phyloP scores from a whole-genome alignment of 2,113 vertebrate species.

The Tetraodon nigroviridis region DNA sequence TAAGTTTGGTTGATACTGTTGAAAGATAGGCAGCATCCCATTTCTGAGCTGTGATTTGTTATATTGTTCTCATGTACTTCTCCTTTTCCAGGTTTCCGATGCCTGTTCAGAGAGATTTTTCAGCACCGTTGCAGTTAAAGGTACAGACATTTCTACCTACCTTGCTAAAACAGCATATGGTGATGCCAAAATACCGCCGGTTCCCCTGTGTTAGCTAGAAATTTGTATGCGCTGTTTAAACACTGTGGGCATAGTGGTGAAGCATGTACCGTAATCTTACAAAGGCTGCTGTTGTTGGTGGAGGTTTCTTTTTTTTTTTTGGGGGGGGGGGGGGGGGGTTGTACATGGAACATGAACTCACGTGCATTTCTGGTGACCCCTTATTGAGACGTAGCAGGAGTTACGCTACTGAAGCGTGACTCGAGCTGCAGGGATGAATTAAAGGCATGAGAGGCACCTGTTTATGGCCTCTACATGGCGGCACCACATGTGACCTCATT shows the following conservation, averaged over 20 bases:
- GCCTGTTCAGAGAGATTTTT: conserved; percentile 94
- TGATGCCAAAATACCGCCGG: conserved; percentile 1
- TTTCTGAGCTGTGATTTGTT: neutral
- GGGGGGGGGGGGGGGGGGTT: too few relatives aligned
- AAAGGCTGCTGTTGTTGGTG: too few relatives aligned
- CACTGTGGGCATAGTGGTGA: too few relatives aligned
- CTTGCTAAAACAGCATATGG: neutral
- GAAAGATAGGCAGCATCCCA: too few relatives aligned
- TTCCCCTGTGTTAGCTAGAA: neutral
- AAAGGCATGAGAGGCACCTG: conserved; percentile 52
- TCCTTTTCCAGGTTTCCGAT: conserved; percentile 88
- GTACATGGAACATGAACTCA: too few relatives aligned
- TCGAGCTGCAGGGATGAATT: conserved; percentile 34
- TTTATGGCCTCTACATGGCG: conserved; percentile 59
- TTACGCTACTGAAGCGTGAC: conserved; percentile 8
- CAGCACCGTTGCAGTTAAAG: conserved; percentile 91
- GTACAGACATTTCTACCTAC: conserved; percentile 65
- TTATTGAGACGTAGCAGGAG: conserved; percentile 10
- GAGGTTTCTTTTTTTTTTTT: too few relatives aligned
- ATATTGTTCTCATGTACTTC: conserved; percentile 30
- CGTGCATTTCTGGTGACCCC: too few relatives aligned
- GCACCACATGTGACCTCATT: conserved; percentile 64
- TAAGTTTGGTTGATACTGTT: neutral
- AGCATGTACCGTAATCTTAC: too few relatives aligned
- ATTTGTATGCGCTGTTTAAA: too few relatives aligned